Evolutionary conservation across 2,113 vertebrate genomes (phyloP), one percentile per base, ranked within the genome.

Genomic region (Pluvialis apricaria): DNA sequence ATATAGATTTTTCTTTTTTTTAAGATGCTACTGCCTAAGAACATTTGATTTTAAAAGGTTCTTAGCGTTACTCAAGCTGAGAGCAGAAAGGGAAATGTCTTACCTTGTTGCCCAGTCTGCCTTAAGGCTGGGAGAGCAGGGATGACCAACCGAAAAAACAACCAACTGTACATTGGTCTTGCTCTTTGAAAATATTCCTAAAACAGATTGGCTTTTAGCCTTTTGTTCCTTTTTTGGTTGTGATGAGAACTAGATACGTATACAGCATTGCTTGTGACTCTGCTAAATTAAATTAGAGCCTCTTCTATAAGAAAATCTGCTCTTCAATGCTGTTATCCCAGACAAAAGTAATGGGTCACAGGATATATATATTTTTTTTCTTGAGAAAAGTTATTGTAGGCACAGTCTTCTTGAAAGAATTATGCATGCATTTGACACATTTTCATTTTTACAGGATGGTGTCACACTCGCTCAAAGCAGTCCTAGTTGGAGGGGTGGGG

Each of bases 401-500:
- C 52, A 85, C 36, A 82, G 32, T 36, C 44, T 77, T 78, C 36
- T 79, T 80, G 44, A 70, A 86, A 65, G 58, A 90, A 76, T 88
- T 94, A 61, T 82, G 62, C 38, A 42, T 91, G 57, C 70, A 44
- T 90, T 73, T 96, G 92, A 77, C 84, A 92, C 92, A 14, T 88
- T 73, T 76, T 61, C 26, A 20, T 85, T 96, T 94, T 95, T 96
- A 49, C 13, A 9, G 86, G 57, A 58, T 90, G 88, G 34, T 90
- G 92, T 94, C 66, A 73, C 64, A 71, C 54, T 90, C 94, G 47
- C 85, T 94, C 44, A 72, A 65, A 95, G 54, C 70, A 93, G 66
- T 79, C 62, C 58, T 94, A 36, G 62, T 60, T 93, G 83, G 52
- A 75, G 66, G 32, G 47, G 57, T 88, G 82, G 51, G 52, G 54